Conservation (phyloP, 2,888 invertebrate genomes). For the Hermaeophaga mercurialis region DNA sequence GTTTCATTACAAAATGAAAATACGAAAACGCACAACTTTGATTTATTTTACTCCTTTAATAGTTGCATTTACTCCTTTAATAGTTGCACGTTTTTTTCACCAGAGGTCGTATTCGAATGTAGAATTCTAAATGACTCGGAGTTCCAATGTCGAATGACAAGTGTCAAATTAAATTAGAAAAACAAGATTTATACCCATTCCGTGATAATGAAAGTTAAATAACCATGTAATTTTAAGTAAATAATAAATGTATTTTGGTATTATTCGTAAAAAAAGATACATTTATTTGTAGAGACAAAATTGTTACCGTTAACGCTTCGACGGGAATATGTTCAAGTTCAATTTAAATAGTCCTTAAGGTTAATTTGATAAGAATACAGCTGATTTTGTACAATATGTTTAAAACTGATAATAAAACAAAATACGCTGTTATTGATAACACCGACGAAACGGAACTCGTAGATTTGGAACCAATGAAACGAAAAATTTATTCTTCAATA, state of each 20-base stretch:
- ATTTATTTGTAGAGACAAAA: not conserved
- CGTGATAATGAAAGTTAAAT: too few species aligned
- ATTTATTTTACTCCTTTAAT: too few species aligned
- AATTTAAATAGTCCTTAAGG: not conserved
- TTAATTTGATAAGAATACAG: slow-evolving; percentile 7
- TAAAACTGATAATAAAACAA: slow-evolving; percentile 30
- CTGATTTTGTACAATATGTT: slow-evolving; percentile 30
- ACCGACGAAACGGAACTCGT: slow-evolving; percentile 43
- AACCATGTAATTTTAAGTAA: not conserved
- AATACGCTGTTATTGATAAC: slow-evolving; percentile 34
- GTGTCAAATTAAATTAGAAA: too few species aligned
- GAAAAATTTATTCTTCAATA: slow-evolving; percentile 48
- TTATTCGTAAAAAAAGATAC: not conserved
- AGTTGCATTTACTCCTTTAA: too few species aligned
- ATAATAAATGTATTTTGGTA: not conserved
- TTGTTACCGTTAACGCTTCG: not conserved
- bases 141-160: too few species aligned
- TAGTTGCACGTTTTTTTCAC: too few species aligned
- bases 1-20: too few species aligned
- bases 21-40: too few species aligned
- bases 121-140: too few species aligned
- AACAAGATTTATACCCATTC: too few species aligned
- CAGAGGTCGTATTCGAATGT: too few species aligned
- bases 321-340: slow-evolving; percentile 6
- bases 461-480: slow-evolving; percentile 49